Conservation (phyloP, 2,888 invertebrate genomes). For the Aleiodes testaceus region DNA sequence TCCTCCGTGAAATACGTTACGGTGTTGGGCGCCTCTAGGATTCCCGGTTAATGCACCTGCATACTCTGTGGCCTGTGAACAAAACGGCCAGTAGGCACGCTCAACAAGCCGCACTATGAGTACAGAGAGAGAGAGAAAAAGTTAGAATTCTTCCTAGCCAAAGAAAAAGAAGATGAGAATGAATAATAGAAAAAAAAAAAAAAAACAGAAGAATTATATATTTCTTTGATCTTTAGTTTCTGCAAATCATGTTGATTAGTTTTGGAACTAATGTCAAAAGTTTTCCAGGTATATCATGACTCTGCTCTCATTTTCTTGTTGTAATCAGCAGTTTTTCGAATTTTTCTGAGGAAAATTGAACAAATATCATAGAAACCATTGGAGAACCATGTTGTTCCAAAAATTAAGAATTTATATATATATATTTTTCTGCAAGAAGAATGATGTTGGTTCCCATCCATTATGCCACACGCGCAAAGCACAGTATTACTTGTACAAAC, state of each 20-base stretch:
- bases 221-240: constrained; percentile 14
- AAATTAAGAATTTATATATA: background rate
- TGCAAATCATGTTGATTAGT: constrained; percentile 25
- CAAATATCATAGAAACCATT: background rate
- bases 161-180: constrained; percentile 14
- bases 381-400: background rate
- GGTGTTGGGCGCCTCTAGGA: constrained; percentile 59
- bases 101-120: constrained; percentile 33
- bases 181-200: no score
- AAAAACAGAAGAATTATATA: background rate
- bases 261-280: constrained; percentile 15
- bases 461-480: constrained; percentile 12
- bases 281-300: background rate
- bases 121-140: constrained; percentile 13
- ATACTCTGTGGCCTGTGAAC: constrained; percentile 63
- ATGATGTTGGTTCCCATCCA: constrained; percentile 17
- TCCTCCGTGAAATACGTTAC: constrained; percentile 58
- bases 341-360: no score
- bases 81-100: constrained; percentile 51
- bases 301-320: background rate
- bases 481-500: constrained; percentile 40
- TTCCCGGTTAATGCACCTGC: constrained; percentile 71
- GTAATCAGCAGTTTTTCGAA: no score
- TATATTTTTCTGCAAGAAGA: background rate
- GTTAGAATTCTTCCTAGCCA: background rate